Base-by-base conservation (phyloP, 2,113 vertebrate genomes). In the Nycticorax nycticorax region DNA sequence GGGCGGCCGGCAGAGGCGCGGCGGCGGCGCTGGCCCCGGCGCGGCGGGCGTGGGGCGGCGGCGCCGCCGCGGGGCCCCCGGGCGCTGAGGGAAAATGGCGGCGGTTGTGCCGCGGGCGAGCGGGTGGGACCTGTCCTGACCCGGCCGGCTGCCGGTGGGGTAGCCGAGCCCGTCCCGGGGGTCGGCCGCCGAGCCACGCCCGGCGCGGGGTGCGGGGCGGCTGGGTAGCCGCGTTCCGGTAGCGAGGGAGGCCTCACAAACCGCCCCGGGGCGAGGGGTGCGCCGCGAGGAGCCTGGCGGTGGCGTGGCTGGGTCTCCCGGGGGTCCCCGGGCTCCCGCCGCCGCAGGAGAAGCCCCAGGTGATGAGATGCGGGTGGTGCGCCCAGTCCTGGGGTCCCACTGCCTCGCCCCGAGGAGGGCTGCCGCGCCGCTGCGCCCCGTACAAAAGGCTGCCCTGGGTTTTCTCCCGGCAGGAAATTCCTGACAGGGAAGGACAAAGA, bases 401-500 rank as follows among this genome's bases (percentile, higher is more conserved):
- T 2, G 48, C 7, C 0, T 3, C 30, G 32, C 22, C 37, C 45
- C 12, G 6, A n/a, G 66, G 21, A 30, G 35, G 10, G 24, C 27
- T 27, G 6, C 50, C 3, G 8, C 52, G 52, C 62, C n/a, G 30
- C 26, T 71, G 0, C 12, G 1, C 24, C 5, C 0, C 0, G 14
- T 26, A 4, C 68, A 41, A 35, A 30, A 33, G 32, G 17, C 55
- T 18, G 33, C 63, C 79, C 37, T 56, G 55, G 21, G 52, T 81
- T 96, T 93, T 94, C 19, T 89, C 45, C 41, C 14, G 73, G 20
- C 97, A 99, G 99, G 97, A 99, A 98, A 94, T 99, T 99, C 97
- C 98, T 99, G 97, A 98, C 98, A 1, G 93, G 96, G 30, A 96
- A 97, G 33, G 99, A 99, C 37, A 98, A 98, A 86, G 98, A 98